Evolutionary conservation across 2,113 vertebrate species (phyloP).

Genomic region (Hydrochoerus hydrochaeris): DNA sequence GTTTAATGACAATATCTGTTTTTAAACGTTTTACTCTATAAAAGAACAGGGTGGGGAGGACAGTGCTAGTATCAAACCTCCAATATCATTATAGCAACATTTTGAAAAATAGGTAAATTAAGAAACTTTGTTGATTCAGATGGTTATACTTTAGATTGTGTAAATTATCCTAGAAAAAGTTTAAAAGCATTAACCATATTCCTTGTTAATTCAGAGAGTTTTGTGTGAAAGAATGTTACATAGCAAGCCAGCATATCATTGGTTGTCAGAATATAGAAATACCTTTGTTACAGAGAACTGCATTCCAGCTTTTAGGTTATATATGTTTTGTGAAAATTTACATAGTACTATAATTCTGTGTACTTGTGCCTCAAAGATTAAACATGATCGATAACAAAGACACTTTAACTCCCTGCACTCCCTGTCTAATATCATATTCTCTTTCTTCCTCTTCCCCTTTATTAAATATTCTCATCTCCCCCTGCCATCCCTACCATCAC

Average conservation of each 20-base stretch:
- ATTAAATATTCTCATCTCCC: background rate
- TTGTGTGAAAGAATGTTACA: background rate
- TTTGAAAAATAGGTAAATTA: conserved; percentile 19
- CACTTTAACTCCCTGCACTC: background rate
- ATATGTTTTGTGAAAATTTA: background rate
- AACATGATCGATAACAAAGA: background rate
- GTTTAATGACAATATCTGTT: background rate
- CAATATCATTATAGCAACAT: conserved; percentile 7
- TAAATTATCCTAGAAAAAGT: background rate
- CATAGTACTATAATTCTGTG: background rate
- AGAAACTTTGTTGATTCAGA: background rate
- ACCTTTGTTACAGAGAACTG: background rate
- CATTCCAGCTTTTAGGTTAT: background rate
- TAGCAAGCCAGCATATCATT: background rate
- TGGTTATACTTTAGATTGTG: background rate
- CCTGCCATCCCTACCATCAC: background rate
- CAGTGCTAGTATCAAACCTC: conserved; percentile 8
- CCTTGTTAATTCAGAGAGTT: background rate
- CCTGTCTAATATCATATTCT: background rate
- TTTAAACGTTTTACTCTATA: background rate
- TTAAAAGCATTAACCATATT: conserved; percentile 26
- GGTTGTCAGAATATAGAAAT: background rate
- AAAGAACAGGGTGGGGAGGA: background rate
- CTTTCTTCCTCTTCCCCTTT: background rate
- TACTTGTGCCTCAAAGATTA: background rate